These are phyloP conservation scores for Notamacropus eugenii DNA, from an alignment of 2,797 vertebrate genomes.

Conservation along the genomic window DNA sequence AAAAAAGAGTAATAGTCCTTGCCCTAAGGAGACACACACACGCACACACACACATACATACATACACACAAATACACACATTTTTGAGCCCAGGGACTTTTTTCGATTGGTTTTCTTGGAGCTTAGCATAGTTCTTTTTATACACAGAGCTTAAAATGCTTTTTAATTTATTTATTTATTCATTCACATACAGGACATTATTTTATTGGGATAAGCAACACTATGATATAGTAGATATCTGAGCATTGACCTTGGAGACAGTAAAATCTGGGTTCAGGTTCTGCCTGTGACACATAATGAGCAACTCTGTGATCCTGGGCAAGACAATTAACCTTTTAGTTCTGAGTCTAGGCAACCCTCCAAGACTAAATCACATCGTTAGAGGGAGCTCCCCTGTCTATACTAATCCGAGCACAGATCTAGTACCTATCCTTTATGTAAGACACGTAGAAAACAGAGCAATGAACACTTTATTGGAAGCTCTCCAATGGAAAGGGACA, in stretches of 20 bases:
- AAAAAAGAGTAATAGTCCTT: not conserved
- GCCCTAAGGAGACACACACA: not conserved
- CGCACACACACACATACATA: no score
- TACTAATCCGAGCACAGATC: not conserved
- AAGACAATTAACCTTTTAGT: not conserved
- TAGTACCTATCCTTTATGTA: not conserved
- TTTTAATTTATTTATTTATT: not conserved
- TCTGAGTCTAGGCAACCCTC: not conserved
- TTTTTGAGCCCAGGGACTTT: not conserved
- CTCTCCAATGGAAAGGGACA: not conserved
- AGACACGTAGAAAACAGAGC: not conserved
- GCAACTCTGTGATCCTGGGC: not conserved
- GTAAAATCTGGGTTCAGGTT: not conserved
- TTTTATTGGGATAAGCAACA: not conserved
- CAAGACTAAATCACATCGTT: slow-evolving; percentile 11
- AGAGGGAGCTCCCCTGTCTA: slow-evolving; percentile 10
- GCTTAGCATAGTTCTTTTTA: not conserved
- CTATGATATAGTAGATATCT: not conserved
- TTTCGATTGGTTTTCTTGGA: not conserved
- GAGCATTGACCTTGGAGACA: slow-evolving; percentile 18
- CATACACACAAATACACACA: no score
- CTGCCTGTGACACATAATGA: not conserved
- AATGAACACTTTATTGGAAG: not conserved
- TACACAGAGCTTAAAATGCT: not conserved
- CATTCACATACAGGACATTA: not conserved